phyloP scores from a whole-genome alignment of 2,888 invertebrate genomes.

The Macropis europaea region DNA sequence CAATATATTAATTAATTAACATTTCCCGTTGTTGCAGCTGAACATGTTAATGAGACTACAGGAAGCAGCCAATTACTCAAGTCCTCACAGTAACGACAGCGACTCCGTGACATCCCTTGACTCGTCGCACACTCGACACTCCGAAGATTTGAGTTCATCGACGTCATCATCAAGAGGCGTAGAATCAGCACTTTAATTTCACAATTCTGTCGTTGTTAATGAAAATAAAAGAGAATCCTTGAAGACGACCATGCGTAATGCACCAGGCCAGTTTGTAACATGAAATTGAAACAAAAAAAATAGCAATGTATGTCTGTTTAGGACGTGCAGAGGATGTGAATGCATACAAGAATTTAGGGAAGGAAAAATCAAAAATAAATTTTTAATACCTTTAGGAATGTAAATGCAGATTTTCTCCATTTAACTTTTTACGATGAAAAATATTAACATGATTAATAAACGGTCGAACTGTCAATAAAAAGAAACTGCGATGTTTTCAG shows the following conservation, averaged over 20 bases:
- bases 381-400: slow-evolving; percentile 32
- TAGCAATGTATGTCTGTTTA: slow-evolving; percentile 15
- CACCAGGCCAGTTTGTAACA: slow-evolving; percentile 45
- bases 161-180: slow-evolving; percentile 75
- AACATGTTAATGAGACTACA: slow-evolving; percentile 98
- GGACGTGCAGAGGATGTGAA: slow-evolving; percentile 12
- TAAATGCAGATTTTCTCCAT: slow-evolving; percentile 25
- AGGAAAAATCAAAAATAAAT: slow-evolving; percentile 33
- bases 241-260: slow-evolving; percentile 6
- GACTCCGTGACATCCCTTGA: slow-evolving; percentile 91
- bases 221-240: slow-evolving; percentile 10
- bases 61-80: slow-evolving; percentile 96
- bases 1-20: slow-evolving; percentile 17
- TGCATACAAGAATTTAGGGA: slow-evolving; percentile 10
- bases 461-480: slow-evolving; percentile 1
- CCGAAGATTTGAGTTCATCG: slow-evolving; percentile 74
- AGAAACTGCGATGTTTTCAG: slow-evolving; percentile 15
- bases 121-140: slow-evolving; percentile 80
- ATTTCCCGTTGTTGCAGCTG: slow-evolving; percentile 82
- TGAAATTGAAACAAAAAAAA: slow-evolving; percentile 6
- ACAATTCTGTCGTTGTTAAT: slow-evolving; percentile 8
- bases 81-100: slow-evolving; percentile 94
- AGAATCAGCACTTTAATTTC: slow-evolving; percentile 72
- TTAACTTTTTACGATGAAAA: slow-evolving; percentile 27
- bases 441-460: slow-evolving; percentile 15